Evolutionary conservation across 2,113 vertebrate genomes (phyloP), one percentile per base, ranked within the genome.

Genomic region (Menidia beryllina): DNA sequence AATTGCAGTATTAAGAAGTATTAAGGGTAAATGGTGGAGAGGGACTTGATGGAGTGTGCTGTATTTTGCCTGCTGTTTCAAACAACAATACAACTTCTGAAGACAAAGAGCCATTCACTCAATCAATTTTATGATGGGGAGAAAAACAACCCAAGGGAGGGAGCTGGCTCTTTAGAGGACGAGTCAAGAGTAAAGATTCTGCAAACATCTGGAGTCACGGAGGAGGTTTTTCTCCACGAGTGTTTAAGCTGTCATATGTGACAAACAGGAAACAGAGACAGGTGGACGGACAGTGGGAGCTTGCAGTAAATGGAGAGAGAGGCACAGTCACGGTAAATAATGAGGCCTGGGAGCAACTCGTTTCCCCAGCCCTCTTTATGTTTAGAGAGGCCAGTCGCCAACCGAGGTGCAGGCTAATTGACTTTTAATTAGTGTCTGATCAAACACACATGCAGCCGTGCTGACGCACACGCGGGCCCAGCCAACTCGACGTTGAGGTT

Each of bases 361-460:
- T 60, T 55, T 81, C 75, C 84, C 77, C 5, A 20, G 52, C 69
- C 72, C 77, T 73, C 70, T 69, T 65, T 74, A 74, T 75, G 73
- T 84, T 91, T 86, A 81, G 69, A 83, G 78, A 75, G 86, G 84
- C 87, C 79, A 80, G 48, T 88, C 82, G 75, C 77, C 79, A 53
- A 38, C 60, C 61, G 80, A 62, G 80, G 78, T 67, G 70, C 60
- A 21, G 82, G 82, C 76, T 92, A 91, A 93, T 92, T 91, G 86
- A 82, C 88, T 89, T 89, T 90, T 91, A 92, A 93, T 93, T 92
- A 88, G 80, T 15, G 34, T 84, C 78, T 82, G 76, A 91, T 91
- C 81, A 78, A 73, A 66, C 81, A 60, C 81, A 75, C 72, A 62
- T 38, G 57, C 60, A 68, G 57, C 26, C 56, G 27, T 21, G 52